Percentiles rank a stretch among this genome's conserved stretches.
Conservation (phyloP, 2,888 invertebrate species). For the Pardosa pseudoannulata region DNA sequence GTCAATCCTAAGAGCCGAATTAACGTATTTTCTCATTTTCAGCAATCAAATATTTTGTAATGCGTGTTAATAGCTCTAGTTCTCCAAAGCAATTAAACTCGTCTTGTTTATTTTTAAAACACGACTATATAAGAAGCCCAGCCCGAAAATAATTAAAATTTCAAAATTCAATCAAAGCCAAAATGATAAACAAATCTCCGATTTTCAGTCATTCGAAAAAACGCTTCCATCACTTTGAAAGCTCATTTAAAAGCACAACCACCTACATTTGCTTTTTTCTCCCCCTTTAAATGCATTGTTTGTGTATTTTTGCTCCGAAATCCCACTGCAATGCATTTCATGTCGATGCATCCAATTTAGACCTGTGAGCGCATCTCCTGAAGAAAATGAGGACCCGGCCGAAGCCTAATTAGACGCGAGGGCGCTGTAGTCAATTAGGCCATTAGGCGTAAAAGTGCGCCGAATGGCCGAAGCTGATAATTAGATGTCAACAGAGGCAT, state of each 20-base stretch:
- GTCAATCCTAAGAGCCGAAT: too few species aligned
- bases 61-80: neutral
- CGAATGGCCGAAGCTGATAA: conserved; percentile 66
- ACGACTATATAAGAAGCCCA: neutral
- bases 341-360: conserved; percentile 39
- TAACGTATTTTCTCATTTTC: neutral
- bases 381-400: neutral
- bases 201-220: conserved; percentile 13
- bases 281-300: conserved; percentile 5
- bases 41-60: neutral
- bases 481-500: conserved; percentile 69
- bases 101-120: neutral
- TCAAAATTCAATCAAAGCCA: conserved; percentile 21
- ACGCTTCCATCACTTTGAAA: neutral
- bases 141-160: conserved; percentile 17
- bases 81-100: conserved; percentile 1
- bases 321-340: conserved; percentile 13
- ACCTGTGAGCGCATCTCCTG: neutral
- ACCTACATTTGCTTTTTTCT: conserved; percentile 17
- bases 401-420: conserved; percentile 40
- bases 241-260: conserved; percentile 15
- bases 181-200: conserved; percentile 16
- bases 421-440: conserved; percentile 63
- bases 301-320: conserved; percentile 18
- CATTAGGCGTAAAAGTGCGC: conserved; percentile 57